These are phyloP conservation scores for Ashinkailepas kermadecensis DNA, from an alignment of 2,888 invertebrate genomes.

Conservation along the genomic window DNA sequence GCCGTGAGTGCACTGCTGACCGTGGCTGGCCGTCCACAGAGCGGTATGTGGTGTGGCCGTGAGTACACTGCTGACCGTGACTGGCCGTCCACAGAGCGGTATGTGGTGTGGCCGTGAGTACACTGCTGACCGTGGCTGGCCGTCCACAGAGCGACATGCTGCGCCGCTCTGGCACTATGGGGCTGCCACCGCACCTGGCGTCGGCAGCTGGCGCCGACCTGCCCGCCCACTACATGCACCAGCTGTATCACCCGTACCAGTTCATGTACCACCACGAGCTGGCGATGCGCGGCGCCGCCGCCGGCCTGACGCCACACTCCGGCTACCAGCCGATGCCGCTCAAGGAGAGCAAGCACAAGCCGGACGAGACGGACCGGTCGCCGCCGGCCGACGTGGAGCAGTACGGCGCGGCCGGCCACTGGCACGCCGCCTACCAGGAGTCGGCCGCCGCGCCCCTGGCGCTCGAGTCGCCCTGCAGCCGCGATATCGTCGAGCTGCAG, in stretches of 20 bases:
- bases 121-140: neutral
- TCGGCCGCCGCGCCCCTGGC: constrained; percentile 28
- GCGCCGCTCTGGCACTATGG: neutral
- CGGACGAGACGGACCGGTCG: constrained; percentile 21
- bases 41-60: too few relatives aligned
- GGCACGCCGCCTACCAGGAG: constrained; percentile 30
- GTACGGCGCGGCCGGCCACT: constrained; percentile 27
- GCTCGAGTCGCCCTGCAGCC: constrained; percentile 23
- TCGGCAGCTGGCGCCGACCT: neutral
- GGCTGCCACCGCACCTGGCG: neutral
- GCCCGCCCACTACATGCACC: constrained; percentile 25
- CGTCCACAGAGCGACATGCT: neutral
- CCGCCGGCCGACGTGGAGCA: constrained; percentile 23
- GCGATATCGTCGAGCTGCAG: neutral
- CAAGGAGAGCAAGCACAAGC: constrained; percentile 27
- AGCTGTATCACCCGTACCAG: constrained; percentile 34
- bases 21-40: too few relatives aligned
- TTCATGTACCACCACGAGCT: constrained; percentile 38
- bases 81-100: too few relatives aligned
- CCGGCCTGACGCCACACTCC: neutral
- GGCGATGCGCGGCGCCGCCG: neutral
- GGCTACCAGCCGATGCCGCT: constrained; percentile 24
- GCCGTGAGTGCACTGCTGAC: too few relatives aligned
- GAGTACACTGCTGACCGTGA: too few relatives aligned
- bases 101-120: too few relatives aligned